Evolutionary conservation across 2,797 vertebrate genomes (phyloP), one percentile per base, ranked within the genome.

Genomic region (Sciurus vulgaris): DNA sequence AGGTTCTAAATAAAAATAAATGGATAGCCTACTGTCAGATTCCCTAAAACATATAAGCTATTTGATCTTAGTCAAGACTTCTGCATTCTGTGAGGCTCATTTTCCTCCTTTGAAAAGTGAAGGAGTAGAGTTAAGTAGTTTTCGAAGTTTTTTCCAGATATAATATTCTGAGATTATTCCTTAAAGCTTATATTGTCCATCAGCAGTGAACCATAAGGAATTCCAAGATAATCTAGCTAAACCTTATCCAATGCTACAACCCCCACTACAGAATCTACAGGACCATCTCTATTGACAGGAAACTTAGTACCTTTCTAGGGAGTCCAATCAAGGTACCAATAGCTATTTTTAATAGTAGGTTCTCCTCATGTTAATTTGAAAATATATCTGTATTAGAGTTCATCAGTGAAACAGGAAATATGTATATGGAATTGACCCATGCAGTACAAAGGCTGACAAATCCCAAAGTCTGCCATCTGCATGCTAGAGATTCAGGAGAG

Each of bases 61-160:
- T 61, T 72, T 67, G 44, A 89, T 17, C 47, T 63, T 95, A 47
- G 11, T 54, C 44, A 69, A 70, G 12, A 63, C 7, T 18, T 63
- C 61, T 89, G 8, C 2, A 30, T 77, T 89, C 38, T 47, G 51
- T 51, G 0, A 20, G 20, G 4, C 59, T 89, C 22, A n/a, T 63
- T 83, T 74, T 96, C 77, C 54, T 89, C 38, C 26, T 86, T 54
- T 88, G 54, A 74, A 49, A 72, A 91, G 41, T 35, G 78, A 93
- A 84, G 14, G 28, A 24, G 18, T 59, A 4, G 8, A 5, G 87
- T 7, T 33, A 82, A n/a, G 72, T 8, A 10, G 15, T 92, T 93
- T 90, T 51, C 59, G 47, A 89, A 92, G 33, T 85, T 94, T 24
- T 33, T 70, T 77, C 30, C 47, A 81, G 41, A 83, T 22, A 18